A percentile compares a stretch with the other conserved stretches of the same genome.
Evolutionary conservation across 2,797 vertebrate species (phyloP).

Genomic region (Cheirogaleus major): DNA sequence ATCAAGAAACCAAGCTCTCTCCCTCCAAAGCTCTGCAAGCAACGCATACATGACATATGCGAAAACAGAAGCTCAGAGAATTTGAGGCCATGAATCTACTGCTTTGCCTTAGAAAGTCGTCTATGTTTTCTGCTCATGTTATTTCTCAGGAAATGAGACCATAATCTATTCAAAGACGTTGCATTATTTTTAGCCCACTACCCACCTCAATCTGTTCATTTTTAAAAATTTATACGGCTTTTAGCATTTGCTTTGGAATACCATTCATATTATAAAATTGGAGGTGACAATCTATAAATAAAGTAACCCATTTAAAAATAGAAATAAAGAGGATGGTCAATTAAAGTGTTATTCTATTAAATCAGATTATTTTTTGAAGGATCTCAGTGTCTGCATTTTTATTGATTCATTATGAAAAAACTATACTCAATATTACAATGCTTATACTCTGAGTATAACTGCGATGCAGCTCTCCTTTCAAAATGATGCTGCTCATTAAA

Average conservation of each 20-base stretch:
- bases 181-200: conserved; percentile 60
- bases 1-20: not conserved
- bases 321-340: not conserved
- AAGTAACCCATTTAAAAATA: conserved; percentile 47
- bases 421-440: not conserved
- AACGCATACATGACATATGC: not conserved
- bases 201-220: conserved; percentile 68
- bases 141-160: conserved; percentile 31
- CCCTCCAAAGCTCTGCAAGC: not conserved
- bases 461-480: not conserved
- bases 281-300: conserved; percentile 20
- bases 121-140: not conserved
- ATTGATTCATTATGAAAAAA: conserved; percentile 28
- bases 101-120: conserved; percentile 21
- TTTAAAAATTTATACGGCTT: conserved; percentile 41
- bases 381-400: conserved; percentile 23
- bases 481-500: not conserved
- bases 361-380: not conserved
- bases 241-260: conserved; percentile 43
- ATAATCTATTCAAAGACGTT: conserved; percentile 48
- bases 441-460: not conserved
- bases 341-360: conserved; percentile 19
- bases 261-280: conserved; percentile 47
- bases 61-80: not conserved
- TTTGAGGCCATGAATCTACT: not conserved